phyloP scores from a whole-genome alignment of 2,888 invertebrate genomes.

The Copidosoma aretas region DNA sequence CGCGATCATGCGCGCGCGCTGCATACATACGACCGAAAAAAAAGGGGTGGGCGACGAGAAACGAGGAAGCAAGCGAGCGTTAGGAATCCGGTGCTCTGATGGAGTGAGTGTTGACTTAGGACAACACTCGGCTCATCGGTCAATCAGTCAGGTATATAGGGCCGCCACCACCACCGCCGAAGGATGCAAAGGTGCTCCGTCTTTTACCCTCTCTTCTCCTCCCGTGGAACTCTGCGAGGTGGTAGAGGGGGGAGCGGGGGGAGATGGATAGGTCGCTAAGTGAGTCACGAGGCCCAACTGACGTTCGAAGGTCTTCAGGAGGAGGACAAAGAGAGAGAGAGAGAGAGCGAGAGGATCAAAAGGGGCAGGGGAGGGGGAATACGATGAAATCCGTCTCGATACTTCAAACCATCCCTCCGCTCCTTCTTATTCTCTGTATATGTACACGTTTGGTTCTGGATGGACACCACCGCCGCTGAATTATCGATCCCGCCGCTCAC shows the following conservation, averaged over 20 bases:
- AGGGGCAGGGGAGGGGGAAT: slow-evolving; percentile 11
- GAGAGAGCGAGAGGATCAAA: slow-evolving; percentile 6
- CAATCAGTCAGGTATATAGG: slow-evolving; percentile 62
- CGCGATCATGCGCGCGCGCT: too few relatives aligned
- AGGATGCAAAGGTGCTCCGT: slow-evolving; percentile 53
- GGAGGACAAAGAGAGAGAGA: slow-evolving; percentile 19
- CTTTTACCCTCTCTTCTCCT: slow-evolving; percentile 49
- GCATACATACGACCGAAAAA: slow-evolving; percentile 15
- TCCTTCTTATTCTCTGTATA: too few relatives aligned
- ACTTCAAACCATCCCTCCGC: slow-evolving; percentile 31
- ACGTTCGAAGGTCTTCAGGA: slow-evolving; percentile 44
- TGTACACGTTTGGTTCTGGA: neutral
- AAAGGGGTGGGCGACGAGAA: slow-evolving; percentile 3
- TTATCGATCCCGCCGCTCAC: slow-evolving; percentile 32
- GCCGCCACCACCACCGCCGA: slow-evolving; percentile 3
- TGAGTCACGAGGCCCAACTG: slow-evolving; percentile 53
- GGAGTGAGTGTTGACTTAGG: slow-evolving; percentile 63
- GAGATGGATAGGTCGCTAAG: slow-evolving; percentile 50
- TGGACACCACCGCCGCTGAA: slow-evolving; percentile 20
- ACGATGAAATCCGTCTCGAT: slow-evolving; percentile 37
- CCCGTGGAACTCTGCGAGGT: slow-evolving; percentile 34
- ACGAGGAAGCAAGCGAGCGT: slow-evolving; percentile 19
- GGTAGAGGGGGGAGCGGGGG: neutral
- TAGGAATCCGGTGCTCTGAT: slow-evolving; percentile 56
- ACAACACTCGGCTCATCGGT: slow-evolving; percentile 62